These are phyloP conservation scores for Ciconia stormi DNA, from an alignment of 2,113 vertebrate genomes.

Conservation along the genomic window DNA sequence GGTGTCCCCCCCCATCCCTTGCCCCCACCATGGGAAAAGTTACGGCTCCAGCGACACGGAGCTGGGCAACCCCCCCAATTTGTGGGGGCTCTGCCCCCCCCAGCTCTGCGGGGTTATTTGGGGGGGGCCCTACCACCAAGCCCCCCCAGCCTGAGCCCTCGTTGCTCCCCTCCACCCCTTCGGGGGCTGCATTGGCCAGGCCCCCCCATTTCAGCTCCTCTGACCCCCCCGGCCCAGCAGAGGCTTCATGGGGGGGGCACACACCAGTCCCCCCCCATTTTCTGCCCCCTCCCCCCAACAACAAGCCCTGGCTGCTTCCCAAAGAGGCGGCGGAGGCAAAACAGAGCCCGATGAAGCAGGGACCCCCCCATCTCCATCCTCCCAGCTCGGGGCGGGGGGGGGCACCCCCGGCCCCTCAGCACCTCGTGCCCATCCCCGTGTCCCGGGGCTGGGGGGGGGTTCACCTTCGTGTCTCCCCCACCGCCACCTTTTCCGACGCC, in stretches of 20 bases:
- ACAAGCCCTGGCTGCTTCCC: background rate
- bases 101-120: background rate
- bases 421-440: background rate
- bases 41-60: background rate
- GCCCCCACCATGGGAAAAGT: background rate
- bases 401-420: background rate
- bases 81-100: background rate
- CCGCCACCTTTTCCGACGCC: rapidly evolving
- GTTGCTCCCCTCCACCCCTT: background rate
- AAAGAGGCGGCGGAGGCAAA: background rate
- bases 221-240: background rate
- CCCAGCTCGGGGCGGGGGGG: too few relatives aligned
- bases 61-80: background rate
- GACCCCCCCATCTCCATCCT: background rate
- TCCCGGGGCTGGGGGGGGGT: background rate
- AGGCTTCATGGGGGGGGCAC: background rate
- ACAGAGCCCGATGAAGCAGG: background rate
- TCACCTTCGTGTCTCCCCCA: too few relatives aligned
- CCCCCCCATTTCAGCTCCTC: background rate
- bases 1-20: background rate
- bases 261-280: too few relatives aligned
- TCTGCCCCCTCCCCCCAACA: background rate
- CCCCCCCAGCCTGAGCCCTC: background rate
- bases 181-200: background rate
- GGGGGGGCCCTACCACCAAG: background rate